phyloP scores from a whole-genome alignment of 2,888 invertebrate genomes.

The Machimus rusticus region DNA sequence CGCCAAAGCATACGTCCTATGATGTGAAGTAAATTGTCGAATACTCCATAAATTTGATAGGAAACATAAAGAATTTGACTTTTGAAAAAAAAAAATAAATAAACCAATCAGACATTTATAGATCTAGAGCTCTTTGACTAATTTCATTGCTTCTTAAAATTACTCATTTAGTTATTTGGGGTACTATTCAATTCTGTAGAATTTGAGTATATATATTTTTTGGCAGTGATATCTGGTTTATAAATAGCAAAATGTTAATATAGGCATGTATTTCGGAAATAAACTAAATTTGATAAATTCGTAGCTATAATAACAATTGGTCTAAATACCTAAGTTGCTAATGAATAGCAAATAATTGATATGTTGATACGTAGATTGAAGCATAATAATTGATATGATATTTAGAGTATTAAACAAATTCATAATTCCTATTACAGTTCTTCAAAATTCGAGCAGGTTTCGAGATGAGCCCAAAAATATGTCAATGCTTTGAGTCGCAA shows the following conservation, averaged over 20 bases:
- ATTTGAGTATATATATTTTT: too few relatives aligned
- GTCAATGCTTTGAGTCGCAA: neutral
- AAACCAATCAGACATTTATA: neutral
- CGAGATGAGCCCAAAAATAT: neutral
- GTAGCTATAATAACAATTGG: neutral
- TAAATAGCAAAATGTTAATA: neutral
- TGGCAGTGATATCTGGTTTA: neutral
- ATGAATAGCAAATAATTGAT: neutral
- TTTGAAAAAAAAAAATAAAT: neutral
- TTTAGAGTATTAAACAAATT: neutral
- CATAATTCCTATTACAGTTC: neutral
- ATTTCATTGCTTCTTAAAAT: neutral
- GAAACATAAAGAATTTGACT: too few relatives aligned
- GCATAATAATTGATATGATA: neutral
- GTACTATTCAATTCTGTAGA: too few relatives aligned
- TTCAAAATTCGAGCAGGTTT: neutral
- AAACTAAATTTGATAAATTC: neutral
- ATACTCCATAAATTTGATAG: too few relatives aligned
- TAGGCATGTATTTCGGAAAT: too few relatives aligned
- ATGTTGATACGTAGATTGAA: neutral
- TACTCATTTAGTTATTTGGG: neutral
- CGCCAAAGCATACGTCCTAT: too few relatives aligned
- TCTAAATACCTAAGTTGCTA: neutral
- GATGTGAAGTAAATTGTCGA: too few relatives aligned
- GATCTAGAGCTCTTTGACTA: neutral